Base-by-base conservation (phyloP, 1,140 invertebrate genomes). In the Temnothorax nylanderi region DNA sequence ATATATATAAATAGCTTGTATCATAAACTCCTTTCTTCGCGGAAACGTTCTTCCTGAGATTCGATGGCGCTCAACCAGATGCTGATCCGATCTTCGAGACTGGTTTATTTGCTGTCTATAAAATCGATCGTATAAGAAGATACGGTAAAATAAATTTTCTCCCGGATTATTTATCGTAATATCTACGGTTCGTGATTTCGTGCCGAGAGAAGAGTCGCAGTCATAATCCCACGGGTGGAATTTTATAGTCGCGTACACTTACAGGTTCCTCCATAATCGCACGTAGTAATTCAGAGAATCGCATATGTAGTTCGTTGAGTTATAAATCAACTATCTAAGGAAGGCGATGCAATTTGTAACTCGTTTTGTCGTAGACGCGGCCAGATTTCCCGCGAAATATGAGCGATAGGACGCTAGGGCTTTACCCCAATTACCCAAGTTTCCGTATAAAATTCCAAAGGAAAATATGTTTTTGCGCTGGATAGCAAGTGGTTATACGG, bases 21-120 rank as follows among this genome's bases (percentile, higher is more conserved):
- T 81, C n/a, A 18, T 34, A 65, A 67, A 41, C 10, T 69, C 6
- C 32, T 81, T 54, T 41, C 34, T 26, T 41, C 34, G 18, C 44
- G n/a, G 11, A 41, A 69, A 54, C 34, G 62, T 32, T 32, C 56
- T 34, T 44, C 1, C 44, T 11, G 37, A 81, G 49, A 3, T 58
- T 71, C 65, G 21, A 5, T 44, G 16, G 64, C 16, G 51, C 37
- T 49, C 77, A 69, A 69, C 77, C 37, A 56, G 34, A 44, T 26
- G 65, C 49, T 49, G 64, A 81, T 71, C 65, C 21, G 65, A 32
- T 34, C 37, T 44, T 47, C 41, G 10, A 16, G 49, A 56, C 47
- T 26, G 64, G 78, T 81, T 81, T 81, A 81, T 81, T 56, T 32
- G 64, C 64, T 6, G 62, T 71, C 78, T 64, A 81, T 81, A 81